These are phyloP conservation scores for Agonopterix subpropinquella DNA, from an alignment of 2,888 invertebrate genomes.

Conservation along the genomic window DNA sequence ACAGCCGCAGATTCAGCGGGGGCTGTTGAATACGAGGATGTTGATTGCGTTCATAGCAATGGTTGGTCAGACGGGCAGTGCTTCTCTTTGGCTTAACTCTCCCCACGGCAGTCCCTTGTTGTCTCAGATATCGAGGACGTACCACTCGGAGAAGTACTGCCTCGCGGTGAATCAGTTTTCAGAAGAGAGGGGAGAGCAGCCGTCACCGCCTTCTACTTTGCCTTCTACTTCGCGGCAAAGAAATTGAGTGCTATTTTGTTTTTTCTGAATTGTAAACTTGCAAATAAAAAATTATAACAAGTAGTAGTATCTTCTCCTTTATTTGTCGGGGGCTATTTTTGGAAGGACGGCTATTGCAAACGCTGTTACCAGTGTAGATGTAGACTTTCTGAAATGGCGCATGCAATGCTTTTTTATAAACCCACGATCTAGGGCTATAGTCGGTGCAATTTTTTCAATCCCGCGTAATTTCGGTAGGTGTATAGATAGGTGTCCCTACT, in stretches of 20 bases:
- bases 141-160: slow-evolving; percentile 68
- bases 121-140: slow-evolving; percentile 64
- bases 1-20: slow-evolving; percentile 63
- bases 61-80: slow-evolving; percentile 62
- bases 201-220: slow-evolving; percentile 37
- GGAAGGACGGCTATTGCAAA: too few species aligned
- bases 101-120: slow-evolving; percentile 63
- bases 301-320: too few species aligned
- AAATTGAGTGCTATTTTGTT: slow-evolving; percentile 16
- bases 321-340: too few species aligned
- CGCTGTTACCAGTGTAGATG: too few species aligned
- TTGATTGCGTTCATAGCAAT: slow-evolving; percentile 63
- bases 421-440: too few species aligned
- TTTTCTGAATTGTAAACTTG: not conserved
- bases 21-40: slow-evolving; percentile 62
- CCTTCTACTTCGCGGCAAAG: slow-evolving; percentile 48
- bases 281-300: too few species aligned
- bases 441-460: too few species aligned
- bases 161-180: slow-evolving; percentile 68
- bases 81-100: slow-evolving; percentile 61
- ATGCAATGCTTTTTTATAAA: too few species aligned
- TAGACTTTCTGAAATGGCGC: too few species aligned
- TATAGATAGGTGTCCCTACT: too few species aligned
- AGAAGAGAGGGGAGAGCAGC: slow-evolving; percentile 25
- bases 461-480: too few species aligned